A percentile compares a stretch with the other conserved stretches of the same genome.
phyloP scores from a whole-genome alignment of 2,113 vertebrate genomes.

The Amphiprion percula region DNA sequence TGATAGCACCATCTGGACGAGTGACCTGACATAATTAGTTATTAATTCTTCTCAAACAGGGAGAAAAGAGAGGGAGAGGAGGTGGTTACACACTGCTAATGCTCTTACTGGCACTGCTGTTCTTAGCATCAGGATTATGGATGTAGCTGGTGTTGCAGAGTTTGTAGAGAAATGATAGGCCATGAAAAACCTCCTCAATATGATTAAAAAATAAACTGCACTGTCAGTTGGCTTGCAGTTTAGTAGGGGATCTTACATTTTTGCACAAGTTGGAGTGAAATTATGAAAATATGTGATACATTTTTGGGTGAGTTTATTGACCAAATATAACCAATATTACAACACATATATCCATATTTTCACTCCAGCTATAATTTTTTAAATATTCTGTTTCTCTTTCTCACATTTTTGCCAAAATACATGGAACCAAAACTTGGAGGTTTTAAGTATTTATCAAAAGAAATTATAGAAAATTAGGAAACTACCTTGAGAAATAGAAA shows the following conservation, averaged over 20 bases:
- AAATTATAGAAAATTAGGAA: not conserved
- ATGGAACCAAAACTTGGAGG: not conserved
- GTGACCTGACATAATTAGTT: slow-evolving; percentile 85
- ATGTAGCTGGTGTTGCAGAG: slow-evolving; percentile 20
- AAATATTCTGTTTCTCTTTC: too few relatives aligned
- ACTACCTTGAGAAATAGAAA: not conserved
- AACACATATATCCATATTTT: not conserved
- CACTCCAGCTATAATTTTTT: not conserved
- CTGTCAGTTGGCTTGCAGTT: not conserved
- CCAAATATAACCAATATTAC: not conserved
- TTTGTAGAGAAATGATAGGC: slow-evolving; percentile 5
- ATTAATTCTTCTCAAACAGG: slow-evolving; percentile 75
- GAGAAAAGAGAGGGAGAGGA: not conserved
- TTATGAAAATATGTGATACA: too few relatives aligned
- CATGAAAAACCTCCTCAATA: not conserved
- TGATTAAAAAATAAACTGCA: not conserved
- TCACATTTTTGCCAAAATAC: not conserved
- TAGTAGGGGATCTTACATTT: too few relatives aligned
- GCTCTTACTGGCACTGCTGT: slow-evolving; percentile 49
- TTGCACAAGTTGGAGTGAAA: too few relatives aligned
- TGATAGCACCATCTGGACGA: slow-evolving; percentile 84
- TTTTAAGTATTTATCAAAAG: not conserved
- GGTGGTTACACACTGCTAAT: slow-evolving; percentile 53
- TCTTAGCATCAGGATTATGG: slow-evolving; percentile 44
- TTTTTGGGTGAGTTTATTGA: too few relatives aligned